phyloP scores from a whole-genome alignment of 2,113 vertebrate genomes.

The Limanda limanda region DNA sequence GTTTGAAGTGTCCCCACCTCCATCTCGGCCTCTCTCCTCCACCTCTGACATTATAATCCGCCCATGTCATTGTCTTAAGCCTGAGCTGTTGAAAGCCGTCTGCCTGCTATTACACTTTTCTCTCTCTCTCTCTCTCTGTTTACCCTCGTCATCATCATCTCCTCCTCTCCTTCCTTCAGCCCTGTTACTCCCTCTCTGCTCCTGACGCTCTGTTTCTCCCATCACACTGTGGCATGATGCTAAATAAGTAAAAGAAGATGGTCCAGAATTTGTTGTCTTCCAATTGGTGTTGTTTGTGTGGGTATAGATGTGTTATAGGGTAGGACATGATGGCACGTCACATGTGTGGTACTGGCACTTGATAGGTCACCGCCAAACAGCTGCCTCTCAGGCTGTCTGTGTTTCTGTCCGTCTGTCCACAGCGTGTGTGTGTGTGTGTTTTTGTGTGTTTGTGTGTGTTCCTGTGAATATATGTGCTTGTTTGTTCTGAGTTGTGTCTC shows the following conservation, averaged over 20 bases:
- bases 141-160: not conserved
- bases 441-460: not conserved
- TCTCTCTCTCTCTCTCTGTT: not conserved
- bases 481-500: not conserved
- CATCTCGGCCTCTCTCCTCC: constrained; percentile 20
- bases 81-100: not conserved
- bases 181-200: not conserved
- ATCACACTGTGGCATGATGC: not conserved
- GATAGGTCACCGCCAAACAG: not conserved
- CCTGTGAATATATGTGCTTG: not conserved
- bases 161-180: not conserved
- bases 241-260: constrained; percentile 29
- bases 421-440: not conserved
- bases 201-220: not conserved
- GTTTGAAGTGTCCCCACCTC: constrained; percentile 36
- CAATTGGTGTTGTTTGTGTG: not conserved
- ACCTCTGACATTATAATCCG: constrained; percentile 44
- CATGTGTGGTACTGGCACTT: constrained; percentile 15
- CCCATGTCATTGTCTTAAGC: constrained; percentile 60
- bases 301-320: not conserved
- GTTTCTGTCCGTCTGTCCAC: not conserved
- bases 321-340: not conserved
- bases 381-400: constrained; percentile 16
- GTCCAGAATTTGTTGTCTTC: not conserved
- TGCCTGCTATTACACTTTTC: constrained; percentile 22